Evolutionary conservation across 2,797 vertebrate genomes (phyloP).

Genomic region (Peromyscus melanophrys): DNA sequence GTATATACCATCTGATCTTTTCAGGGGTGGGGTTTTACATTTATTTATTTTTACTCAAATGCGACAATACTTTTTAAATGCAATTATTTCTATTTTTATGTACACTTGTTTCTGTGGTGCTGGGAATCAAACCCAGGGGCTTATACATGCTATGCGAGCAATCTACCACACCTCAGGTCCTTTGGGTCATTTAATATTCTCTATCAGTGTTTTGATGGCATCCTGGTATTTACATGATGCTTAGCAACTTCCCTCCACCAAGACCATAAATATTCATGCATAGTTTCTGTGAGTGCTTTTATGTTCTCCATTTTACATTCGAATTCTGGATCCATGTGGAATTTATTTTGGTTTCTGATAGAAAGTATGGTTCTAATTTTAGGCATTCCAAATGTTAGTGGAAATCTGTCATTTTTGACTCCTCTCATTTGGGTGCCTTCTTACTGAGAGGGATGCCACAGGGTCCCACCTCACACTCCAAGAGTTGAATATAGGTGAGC

Average conservation of each 20-base stretch:
- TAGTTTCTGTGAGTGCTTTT: constrained; percentile 73
- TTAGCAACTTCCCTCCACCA: constrained; percentile 70
- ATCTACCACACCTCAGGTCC: neutral
- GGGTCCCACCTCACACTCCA: neutral
- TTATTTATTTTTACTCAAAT: neutral
- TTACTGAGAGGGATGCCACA: neutral
- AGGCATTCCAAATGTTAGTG: constrained; percentile 74
- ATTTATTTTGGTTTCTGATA: constrained; percentile 79
- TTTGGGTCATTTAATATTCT: constrained; percentile 20
- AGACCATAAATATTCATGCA: constrained; percentile 76
- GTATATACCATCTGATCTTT: neutral
- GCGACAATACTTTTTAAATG: neutral
- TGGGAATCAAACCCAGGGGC: neutral
- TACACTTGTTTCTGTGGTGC: neutral
- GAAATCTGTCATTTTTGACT: constrained; percentile 73
- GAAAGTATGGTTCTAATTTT: constrained; percentile 79
- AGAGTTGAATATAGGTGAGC: neutral
- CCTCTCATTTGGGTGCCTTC: constrained; percentile 47
- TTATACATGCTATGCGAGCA: neutral
- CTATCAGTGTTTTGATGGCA: constrained; percentile 57
- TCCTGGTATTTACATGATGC: constrained; percentile 71
- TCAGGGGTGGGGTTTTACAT: neutral
- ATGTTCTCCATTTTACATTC: constrained; percentile 73
- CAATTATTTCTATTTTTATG: neutral
- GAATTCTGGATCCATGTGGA: constrained; percentile 72